Conservation (phyloP, 2,113 vertebrate genomes). For the Nibea coibor region DNA sequence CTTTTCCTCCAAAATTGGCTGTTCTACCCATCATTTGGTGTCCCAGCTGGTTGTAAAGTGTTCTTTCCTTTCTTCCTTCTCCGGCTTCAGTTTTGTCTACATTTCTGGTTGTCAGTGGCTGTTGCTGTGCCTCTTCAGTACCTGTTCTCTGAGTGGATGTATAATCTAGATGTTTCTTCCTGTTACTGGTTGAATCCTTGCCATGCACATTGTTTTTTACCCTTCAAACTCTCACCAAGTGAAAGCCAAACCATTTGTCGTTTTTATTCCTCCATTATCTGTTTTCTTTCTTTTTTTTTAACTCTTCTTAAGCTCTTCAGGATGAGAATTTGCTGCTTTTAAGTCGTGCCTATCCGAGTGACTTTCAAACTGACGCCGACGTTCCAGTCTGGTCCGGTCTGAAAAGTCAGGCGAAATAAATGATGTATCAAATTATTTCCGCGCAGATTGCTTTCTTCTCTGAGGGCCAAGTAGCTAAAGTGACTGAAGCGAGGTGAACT, state of each 20-base stretch:
- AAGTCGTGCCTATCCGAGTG: constrained; percentile 22
- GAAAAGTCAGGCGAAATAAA: constrained; percentile 62
- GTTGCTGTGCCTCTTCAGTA: constrained; percentile 13
- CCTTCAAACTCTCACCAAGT: not conserved
- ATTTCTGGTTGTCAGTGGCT: constrained; percentile 28
- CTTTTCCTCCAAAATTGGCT: constrained; percentile 20
- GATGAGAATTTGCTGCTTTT: constrained; percentile 26
- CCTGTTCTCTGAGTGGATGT: constrained; percentile 26
- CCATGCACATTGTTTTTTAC: constrained; percentile 18
- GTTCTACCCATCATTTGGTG: constrained; percentile 13
- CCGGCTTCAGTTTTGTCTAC: constrained; percentile 28
- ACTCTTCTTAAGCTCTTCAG: not conserved
- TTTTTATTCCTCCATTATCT: constrained; percentile 59
- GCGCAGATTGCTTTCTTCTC: constrained; percentile 14
- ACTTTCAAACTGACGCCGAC: constrained; percentile 48
- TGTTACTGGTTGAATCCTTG: not conserved
- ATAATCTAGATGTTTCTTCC: not conserved
- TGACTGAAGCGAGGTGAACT: constrained; percentile 14
- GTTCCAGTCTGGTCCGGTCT: constrained; percentile 25
- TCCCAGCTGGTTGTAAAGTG: constrained; percentile 20
- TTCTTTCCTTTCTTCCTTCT: not conserved
- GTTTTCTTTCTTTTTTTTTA: constrained; percentile 23
- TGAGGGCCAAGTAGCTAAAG: constrained; percentile 11
- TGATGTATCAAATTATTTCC: constrained; percentile 36
- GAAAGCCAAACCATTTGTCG: not conserved